phyloP scores from a whole-genome alignment of 2,113 vertebrate genomes.

The Microcebus tavaratra region DNA sequence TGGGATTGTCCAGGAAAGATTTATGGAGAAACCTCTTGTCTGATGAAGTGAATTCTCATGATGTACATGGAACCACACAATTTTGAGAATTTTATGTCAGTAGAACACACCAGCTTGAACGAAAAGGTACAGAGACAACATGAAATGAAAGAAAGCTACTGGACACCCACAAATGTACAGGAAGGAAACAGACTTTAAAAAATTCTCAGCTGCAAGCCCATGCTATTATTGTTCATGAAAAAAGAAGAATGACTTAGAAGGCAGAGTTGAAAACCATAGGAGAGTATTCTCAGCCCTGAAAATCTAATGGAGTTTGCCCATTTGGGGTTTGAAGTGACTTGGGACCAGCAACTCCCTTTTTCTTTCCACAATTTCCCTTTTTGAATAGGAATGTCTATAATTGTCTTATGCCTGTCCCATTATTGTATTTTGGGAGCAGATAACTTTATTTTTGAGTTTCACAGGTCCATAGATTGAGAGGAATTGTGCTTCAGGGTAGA shows the following conservation, averaged over 20 bases:
- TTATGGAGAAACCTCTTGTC: neutral
- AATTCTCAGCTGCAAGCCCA: neutral
- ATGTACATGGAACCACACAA: too few relatives aligned
- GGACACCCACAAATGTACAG: neutral
- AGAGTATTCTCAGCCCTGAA: neutral
- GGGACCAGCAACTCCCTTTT: neutral
- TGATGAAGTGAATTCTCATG: neutral
- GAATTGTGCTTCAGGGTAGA: neutral
- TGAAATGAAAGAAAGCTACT: neutral
- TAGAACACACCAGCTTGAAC: neutral
- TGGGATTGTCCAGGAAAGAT: neutral
- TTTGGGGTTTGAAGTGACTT: neutral
- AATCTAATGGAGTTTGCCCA: neutral
- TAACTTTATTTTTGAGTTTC: neutral
- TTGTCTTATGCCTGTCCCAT: neutral
- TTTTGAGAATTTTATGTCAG: neutral
- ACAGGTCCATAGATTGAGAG: neutral
- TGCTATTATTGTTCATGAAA: neutral
- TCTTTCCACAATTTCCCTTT: neutral
- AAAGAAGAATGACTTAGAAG: neutral
- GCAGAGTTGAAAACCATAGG: neutral
- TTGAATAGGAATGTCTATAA: neutral
- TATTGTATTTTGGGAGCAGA: neutral
- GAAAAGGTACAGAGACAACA: neutral
- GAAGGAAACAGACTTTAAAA: neutral